Evolutionary conservation across 1,140 invertebrate species (phyloP), one percentile per base, ranked within the genome.

Genomic region (Hylyphantes graminicola): DNA sequence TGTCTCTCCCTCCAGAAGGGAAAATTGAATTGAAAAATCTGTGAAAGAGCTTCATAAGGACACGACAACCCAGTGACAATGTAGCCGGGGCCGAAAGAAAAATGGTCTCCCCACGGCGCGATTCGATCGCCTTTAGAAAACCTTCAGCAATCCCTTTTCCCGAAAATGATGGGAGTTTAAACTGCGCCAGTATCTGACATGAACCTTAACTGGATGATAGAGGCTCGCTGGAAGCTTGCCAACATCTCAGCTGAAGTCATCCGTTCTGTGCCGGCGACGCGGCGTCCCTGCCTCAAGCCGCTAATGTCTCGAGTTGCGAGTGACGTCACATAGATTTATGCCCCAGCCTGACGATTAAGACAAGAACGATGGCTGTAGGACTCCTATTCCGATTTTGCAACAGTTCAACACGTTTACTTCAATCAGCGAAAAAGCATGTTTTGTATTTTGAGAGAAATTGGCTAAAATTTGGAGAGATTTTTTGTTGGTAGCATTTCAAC

Each of bases 91-190:
- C 80, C 57, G 21, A 53, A 83, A 75, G 72, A 83, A 83, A 75
- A 83, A 74, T 74, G 80, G 70, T 75, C 72, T 67, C 80, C 80
- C 70, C 10, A 83, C 51, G 57, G 80, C 57, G 80, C 48, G 80
- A 83, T 83, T 83, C 80, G 80, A 83, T 83, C 80, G 80, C 70
- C 61, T 65, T 17, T 35, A 35, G 80, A 75, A 83, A 83, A 83
- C 80, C 80, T 83, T 83, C 80, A 74, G 55, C 79, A 59, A 81
- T 81, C 73, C 79, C 68, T 73, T 81, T 81, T 73, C 68, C 70
- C 64, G 80, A 83, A 83, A 83, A 83, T 83, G 80, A 83, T 83
- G 80, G 80, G 80, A 83, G 80, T 83, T 83, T 83, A 83, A 83
- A 83, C 80, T 83, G 80, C 80, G 80, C 80, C 51, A 83, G 80